These are phyloP conservation scores for Leuctra nigra DNA, from an alignment of 2,888 invertebrate genomes.

Conservation along the genomic window DNA sequence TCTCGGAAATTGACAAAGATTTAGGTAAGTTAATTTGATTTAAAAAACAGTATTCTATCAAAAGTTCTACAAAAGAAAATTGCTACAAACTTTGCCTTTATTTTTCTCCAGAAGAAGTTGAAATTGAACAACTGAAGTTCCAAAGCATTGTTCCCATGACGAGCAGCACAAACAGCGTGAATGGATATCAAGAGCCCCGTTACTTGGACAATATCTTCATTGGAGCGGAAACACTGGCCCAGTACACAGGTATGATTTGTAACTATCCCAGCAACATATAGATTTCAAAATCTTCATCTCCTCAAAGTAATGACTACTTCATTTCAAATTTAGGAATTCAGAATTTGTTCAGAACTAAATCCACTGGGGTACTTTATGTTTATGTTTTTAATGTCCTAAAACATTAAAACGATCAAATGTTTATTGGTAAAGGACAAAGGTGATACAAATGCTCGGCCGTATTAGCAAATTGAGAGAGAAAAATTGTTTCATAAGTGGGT, in stretches of 20 bases:
- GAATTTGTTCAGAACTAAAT: too few relatives aligned
- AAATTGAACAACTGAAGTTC: neutral
- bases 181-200: slow-evolving; percentile 9
- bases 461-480: too few relatives aligned
- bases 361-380: too few relatives aligned
- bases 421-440: too few relatives aligned
- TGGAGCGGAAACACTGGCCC: slow-evolving; percentile 34
- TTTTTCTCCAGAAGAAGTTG: neutral
- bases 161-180: slow-evolving; percentile 21
- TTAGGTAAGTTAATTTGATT: neutral
- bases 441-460: too few relatives aligned
- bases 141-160: slow-evolving; percentile 18
- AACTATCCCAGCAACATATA: too few relatives aligned
- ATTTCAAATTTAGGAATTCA: neutral
- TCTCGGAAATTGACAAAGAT: slow-evolving; percentile 31
- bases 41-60: neutral
- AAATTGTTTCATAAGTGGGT: too few relatives aligned
- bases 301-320: too few relatives aligned
- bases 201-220: slow-evolving; percentile 33
- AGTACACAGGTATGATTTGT: slow-evolving; percentile 40
- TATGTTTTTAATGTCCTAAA: too few relatives aligned
- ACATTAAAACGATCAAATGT: too few relatives aligned
- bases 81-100: too few relatives aligned
- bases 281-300: too few relatives aligned
- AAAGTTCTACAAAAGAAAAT: neutral